Base-by-base conservation (phyloP, 1,140 invertebrate genomes). In the Notospermus geniculatus region DNA sequence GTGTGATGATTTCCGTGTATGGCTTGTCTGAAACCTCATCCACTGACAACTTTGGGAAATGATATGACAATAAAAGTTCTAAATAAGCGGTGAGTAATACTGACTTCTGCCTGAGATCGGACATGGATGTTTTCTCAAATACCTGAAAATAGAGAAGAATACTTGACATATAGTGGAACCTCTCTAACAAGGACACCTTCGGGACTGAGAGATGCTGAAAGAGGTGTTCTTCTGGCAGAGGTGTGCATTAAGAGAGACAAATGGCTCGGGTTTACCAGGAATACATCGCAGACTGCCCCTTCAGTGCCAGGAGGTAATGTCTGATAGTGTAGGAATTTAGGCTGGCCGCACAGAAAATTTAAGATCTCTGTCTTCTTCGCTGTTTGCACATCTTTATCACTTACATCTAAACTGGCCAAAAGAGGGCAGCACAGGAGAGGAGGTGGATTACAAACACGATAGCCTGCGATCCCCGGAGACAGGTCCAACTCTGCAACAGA, bases 11-110 rank as follows among this genome's bases (percentile, higher is more conserved):
- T 15, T 80, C 71, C 11, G 84, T 70, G 45, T 71, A 66, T 5
- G 15, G n/a, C 29, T 55, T 29, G 36, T 46, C 50, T 9, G 39
- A 39, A n/a, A 50, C 25, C n/a, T 50, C 46, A 19, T n/a, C 46
- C 15, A 53, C 29, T 4, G 54, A 30, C 29, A 43, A 30, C 56
- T 62, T 61, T 22, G 59, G 23, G 39, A 63, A 68, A 23, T 60
- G 41, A 41, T 56, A 27, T 23, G 60, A 66, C 0, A 85, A 64
- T 17, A 86, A 75, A 27, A 71, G 67, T 69, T 87, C 86, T 30
- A 87, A 63, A 67, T 87, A 87, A 0, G 82, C 85, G 2, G 86
- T 87, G n/a, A 87, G 66, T 23, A 86, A 70, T 57, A 71, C 73
- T 19, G 85, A 85, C 65, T 86, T 86, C 17, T 71, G 66, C 11